Evolutionary conservation across 2,797 vertebrate genomes (phyloP).

Genomic region (Anguilla pacifica): DNA sequence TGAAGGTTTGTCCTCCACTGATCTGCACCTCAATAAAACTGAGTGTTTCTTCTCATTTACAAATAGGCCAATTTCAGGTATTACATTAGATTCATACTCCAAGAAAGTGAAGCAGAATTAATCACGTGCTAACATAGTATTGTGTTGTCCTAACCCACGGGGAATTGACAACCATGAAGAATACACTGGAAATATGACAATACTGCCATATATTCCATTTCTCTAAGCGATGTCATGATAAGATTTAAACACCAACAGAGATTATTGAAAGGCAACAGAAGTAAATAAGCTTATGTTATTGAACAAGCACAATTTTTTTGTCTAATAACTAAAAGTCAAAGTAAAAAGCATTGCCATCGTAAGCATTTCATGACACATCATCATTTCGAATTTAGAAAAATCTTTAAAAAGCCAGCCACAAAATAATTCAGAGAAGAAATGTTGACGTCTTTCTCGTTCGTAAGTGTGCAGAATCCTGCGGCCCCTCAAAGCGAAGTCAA

Average conservation of each 20-base stretch:
- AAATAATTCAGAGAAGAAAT: too few relatives aligned
- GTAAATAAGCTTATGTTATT: neutral
- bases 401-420: neutral
- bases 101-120: neutral
- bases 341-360: too few relatives aligned
- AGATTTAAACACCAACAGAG: neutral
- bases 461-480: neutral
- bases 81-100: neutral
- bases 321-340: too few relatives aligned
- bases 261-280: neutral
- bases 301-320: too few relatives aligned
- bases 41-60: neutral
- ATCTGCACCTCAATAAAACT: neutral
- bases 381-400: neutral
- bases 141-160: neutral
- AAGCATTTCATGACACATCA: neutral
- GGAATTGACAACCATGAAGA: neutral
- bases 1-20: neutral
- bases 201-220: neutral
- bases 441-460: neutral
- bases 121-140: neutral
- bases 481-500: neutral
- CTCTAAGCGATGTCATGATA: neutral
- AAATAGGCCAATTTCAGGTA: neutral
- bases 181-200: neutral